Evolutionary conservation across 2,888 invertebrate genomes (phyloP).

Genomic region (Stenodema calcarata): DNA sequence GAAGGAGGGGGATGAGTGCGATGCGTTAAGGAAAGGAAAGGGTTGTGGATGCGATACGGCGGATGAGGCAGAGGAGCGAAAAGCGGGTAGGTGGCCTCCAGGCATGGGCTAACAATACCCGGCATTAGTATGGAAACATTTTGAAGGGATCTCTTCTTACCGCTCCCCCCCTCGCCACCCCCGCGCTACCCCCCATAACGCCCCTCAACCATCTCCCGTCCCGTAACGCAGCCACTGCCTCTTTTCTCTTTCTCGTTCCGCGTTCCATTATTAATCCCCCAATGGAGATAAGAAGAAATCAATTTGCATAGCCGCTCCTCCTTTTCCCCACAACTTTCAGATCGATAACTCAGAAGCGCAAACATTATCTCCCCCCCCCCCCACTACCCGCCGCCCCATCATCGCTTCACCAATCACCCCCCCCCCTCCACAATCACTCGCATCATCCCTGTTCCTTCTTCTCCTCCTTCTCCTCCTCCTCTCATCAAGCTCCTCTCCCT

Average conservation of each 20-base stretch:
- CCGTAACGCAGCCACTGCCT: neutral
- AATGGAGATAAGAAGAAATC: constrained; percentile 52
- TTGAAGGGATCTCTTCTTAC: constrained; percentile 45
- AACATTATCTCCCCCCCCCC: constrained; percentile 24
- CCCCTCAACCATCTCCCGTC: no score
- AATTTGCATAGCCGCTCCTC: constrained; percentile 50
- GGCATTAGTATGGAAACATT: constrained; percentile 52
- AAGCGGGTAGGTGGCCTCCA: constrained; percentile 40
- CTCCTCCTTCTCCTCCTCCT: no score
- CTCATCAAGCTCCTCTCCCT: no score
- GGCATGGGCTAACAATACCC: constrained; percentile 48
- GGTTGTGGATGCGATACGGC: constrained; percentile 13
- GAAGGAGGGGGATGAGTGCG: neutral
- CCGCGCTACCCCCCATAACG: no score
- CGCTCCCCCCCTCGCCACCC: neutral
- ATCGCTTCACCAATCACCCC: neutral
- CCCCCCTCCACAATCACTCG: no score
- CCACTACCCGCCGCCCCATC: neutral
- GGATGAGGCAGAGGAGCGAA: constrained; percentile 3
- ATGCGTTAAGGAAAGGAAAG: constrained; percentile 21
- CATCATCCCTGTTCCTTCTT: no score
- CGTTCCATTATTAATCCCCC: constrained; percentile 51
- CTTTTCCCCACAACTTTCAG: constrained; percentile 45
- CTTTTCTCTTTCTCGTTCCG: constrained; percentile 33
- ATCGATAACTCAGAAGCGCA: constrained; percentile 43